These are phyloP conservation scores for Eupithecia subfuscata DNA, from an alignment of 2,888 invertebrate genomes.

Conservation along the genomic window DNA sequence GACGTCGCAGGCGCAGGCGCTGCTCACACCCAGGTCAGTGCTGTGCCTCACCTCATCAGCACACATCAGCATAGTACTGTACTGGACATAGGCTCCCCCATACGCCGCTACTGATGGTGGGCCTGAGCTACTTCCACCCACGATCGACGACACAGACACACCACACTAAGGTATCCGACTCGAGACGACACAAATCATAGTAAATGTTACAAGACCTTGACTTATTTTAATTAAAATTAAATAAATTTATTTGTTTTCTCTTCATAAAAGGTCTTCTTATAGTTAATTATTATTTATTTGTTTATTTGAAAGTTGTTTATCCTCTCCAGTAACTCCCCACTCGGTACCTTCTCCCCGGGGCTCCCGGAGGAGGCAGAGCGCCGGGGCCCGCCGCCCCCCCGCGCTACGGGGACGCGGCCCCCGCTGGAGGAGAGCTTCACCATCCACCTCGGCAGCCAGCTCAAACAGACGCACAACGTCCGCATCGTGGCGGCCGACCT, in stretches of 20 bases:
- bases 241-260: background rate
- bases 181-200: too few species aligned
- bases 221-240: background rate
- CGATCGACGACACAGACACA: too few species aligned
- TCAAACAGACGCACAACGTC: slow-evolving; percentile 99
- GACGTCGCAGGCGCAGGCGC: slow-evolving; percentile 54
- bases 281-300: background rate
- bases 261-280: background rate
- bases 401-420: slow-evolving; percentile 26
- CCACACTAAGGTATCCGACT: too few species aligned
- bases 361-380: slow-evolving; percentile 25
- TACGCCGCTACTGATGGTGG: too few species aligned
- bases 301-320: background rate
- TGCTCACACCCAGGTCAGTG: slow-evolving; percentile 86
- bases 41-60: background rate
- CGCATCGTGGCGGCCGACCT: slow-evolving; percentile 94
- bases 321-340: slow-evolving; percentile 68
- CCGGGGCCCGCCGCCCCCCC: background rate
- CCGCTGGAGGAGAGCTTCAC: slow-evolving; percentile 93
- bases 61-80: background rate
- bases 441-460: slow-evolving; percentile 98
- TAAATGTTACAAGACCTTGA: too few species aligned
- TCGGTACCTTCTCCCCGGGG: slow-evolving; percentile 48
- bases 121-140: too few species aligned
- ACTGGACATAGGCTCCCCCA: too few species aligned